Evolutionary conservation across 2,797 vertebrate species (phyloP).

Genomic region (Mus spretus): DNA sequence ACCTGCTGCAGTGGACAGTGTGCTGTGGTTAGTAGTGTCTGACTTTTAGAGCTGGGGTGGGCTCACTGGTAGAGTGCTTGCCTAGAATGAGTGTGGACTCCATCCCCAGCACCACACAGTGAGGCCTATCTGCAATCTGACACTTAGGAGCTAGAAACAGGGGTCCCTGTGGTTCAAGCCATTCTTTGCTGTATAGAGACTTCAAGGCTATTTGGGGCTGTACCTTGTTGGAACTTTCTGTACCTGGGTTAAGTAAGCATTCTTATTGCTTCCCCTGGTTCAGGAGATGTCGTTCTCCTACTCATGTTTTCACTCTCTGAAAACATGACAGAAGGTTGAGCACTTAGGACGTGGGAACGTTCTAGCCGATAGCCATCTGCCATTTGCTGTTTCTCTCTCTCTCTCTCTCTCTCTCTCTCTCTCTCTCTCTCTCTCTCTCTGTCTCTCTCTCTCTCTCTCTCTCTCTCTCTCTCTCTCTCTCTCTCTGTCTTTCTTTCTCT

Average conservation of each 20-base stretch:
- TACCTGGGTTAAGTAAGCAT: not conserved
- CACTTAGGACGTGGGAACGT: accelerated
- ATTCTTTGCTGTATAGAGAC: not conserved
- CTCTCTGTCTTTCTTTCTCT: no score
- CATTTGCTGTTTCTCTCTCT: not conserved
- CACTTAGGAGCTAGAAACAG: not conserved
- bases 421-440: no score
- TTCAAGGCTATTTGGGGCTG: not conserved
- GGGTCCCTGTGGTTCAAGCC: no score
- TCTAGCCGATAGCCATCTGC: conserved; percentile 15
- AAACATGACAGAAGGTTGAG: not conserved
- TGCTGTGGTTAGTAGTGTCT: not conserved
- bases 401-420: no score
- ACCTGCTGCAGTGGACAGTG: no score
- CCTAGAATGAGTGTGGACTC: not conserved
- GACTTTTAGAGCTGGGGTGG: not conserved
- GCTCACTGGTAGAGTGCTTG: not conserved
- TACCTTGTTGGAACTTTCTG: not conserved
- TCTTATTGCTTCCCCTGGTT: not conserved
- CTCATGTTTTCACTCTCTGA: not conserved
- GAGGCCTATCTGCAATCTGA: not conserved
- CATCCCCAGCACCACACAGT: not conserved
- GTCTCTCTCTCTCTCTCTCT: not conserved
- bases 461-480: not conserved
- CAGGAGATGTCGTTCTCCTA: not conserved